A percentile compares a stretch with the other conserved stretches of the same genome.
These are phyloP conservation scores for Myotis myotis DNA, from an alignment of 2,797 vertebrate genomes.

Conservation along the genomic window DNA sequence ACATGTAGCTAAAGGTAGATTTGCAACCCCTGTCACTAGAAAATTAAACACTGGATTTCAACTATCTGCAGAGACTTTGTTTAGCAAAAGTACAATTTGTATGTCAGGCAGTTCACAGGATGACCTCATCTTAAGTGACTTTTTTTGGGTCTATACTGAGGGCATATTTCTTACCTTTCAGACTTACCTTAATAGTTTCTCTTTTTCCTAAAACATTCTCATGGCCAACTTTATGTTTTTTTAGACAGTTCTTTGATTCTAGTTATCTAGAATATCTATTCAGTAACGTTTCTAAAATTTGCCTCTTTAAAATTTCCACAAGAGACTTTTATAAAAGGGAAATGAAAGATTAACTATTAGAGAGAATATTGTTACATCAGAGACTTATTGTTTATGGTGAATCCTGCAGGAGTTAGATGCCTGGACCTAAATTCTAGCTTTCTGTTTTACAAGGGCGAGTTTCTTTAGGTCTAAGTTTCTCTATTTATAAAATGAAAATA, in stretches of 20 bases:
- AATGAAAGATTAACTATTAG: background rate
- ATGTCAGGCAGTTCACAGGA: background rate
- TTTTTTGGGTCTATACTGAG: background rate
- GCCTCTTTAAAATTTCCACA: background rate
- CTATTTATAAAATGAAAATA: background rate
- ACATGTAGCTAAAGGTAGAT: background rate
- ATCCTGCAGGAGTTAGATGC: background rate
- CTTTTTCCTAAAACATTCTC: background rate
- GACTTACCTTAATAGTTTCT: background rate
- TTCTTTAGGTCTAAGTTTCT: background rate
- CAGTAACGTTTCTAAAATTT: background rate
- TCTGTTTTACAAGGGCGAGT: background rate
- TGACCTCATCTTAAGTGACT: background rate
- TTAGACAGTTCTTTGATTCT: background rate
- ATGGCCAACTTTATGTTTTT: background rate
- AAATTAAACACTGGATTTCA: background rate
- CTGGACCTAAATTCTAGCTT: background rate
- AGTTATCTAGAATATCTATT: background rate
- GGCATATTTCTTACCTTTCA: background rate
- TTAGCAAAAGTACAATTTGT: background rate
- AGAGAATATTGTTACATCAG: background rate
- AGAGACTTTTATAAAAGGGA: background rate
- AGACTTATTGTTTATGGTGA: background rate
- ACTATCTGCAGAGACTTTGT: background rate
- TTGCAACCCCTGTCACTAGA: background rate